Evolutionary conservation across 2,888 invertebrate genomes (phyloP).

Genomic region (Apomyelois bistriatella): DNA sequence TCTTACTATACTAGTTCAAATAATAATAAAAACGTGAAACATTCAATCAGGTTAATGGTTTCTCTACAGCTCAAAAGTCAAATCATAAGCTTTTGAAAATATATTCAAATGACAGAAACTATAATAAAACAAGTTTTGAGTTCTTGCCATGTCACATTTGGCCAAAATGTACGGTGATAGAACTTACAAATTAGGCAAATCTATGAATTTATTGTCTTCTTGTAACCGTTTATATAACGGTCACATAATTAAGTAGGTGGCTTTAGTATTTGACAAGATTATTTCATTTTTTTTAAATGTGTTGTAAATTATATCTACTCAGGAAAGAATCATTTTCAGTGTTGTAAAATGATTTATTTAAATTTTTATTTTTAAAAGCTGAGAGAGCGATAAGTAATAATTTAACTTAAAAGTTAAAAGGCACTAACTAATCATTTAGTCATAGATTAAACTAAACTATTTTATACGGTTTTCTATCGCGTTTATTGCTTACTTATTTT

Average conservation of each 20-base stretch:
- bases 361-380: too few species aligned
- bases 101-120: constrained; percentile 23
- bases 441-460: too few species aligned
- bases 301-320: too few species aligned
- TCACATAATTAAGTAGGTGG: constrained; percentile 14
- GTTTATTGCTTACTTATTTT: too few species aligned
- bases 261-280: constrained; percentile 3
- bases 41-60: constrained; percentile 17
- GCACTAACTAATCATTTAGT: too few species aligned
- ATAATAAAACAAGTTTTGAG: constrained; percentile 24
- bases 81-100: constrained; percentile 17
- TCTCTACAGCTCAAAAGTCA: constrained; percentile 21
- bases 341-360: too few species aligned
- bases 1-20: background rate
- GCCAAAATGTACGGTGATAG: constrained; percentile 42
- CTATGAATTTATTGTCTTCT: constrained; percentile 48
- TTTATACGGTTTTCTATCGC: too few species aligned
- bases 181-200: constrained; percentile 55
- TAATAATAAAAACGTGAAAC: constrained; percentile 3
- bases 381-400: too few species aligned
- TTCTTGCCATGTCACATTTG: constrained; percentile 24
- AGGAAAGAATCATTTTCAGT: too few species aligned
- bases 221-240: constrained; percentile 38
- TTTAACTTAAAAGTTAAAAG: too few species aligned
- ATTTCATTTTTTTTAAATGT: background rate